Evolutionary conservation across 2,888 invertebrate species (phyloP).

Genomic region (Tuberolachnus salignus): DNA sequence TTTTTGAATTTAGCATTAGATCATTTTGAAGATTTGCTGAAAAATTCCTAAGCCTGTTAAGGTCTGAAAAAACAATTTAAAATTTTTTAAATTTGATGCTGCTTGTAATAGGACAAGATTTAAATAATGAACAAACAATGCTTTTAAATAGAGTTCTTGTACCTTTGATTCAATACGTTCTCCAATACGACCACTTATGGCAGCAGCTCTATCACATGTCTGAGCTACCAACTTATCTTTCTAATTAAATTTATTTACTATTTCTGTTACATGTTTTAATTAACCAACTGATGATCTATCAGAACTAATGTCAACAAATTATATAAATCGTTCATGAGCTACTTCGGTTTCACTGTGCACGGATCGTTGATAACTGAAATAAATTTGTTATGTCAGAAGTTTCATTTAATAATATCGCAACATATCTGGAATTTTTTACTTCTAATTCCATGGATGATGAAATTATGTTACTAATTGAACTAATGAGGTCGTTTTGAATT

Average conservation of each 20-base stretch:
- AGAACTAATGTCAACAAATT: slow-evolving; percentile 9
- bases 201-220: too few species aligned
- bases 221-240: slow-evolving; percentile 18
- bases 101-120: slow-evolving; percentile 22
- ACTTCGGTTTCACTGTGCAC: too few species aligned
- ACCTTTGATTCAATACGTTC: slow-evolving; percentile 10
- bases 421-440: not conserved
- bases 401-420: not conserved
- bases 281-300: not conserved
- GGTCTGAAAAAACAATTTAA: slow-evolving; percentile 41
- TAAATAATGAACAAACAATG: slow-evolving; percentile 25
- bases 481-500: too few species aligned
- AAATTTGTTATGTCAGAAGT: too few species aligned
- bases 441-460: too few species aligned
- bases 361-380: too few species aligned
- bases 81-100: slow-evolving; percentile 29
- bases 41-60: slow-evolving; percentile 13
- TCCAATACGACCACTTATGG: slow-evolving; percentile 19
- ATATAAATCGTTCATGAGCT: not conserved
- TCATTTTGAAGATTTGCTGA: slow-evolving; percentile 34
- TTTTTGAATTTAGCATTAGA: too few species aligned
- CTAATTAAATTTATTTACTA: slow-evolving; percentile 10
- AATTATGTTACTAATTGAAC: slow-evolving; percentile 15
- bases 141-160: slow-evolving; percentile 12
- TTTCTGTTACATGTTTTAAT: not conserved